These are phyloP conservation scores for Lamproptera curius DNA, from an alignment of 2,888 invertebrate genomes.

Conservation along the genomic window DNA sequence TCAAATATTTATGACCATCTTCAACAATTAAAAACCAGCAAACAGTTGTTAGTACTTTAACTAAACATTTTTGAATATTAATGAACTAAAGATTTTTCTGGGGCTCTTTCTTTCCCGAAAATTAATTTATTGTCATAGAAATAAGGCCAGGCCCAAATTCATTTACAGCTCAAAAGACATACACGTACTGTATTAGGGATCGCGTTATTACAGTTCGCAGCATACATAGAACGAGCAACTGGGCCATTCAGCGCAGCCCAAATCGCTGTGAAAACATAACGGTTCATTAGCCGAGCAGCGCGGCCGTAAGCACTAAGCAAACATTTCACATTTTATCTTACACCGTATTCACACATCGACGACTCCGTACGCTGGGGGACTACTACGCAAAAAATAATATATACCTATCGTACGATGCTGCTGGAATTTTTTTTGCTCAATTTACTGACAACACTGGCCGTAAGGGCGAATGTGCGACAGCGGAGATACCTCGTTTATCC, in stretches of 20 bases:
- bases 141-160: neutral
- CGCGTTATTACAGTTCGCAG: conserved; percentile 25
- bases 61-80: no score
- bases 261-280: conserved; percentile 73
- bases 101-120: no score
- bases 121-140: no score
- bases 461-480: conserved; percentile 49
- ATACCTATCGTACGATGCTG: conserved; percentile 37
- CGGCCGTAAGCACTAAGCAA: conserved; percentile 55
- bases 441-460: conserved; percentile 41
- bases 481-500: conserved; percentile 78
- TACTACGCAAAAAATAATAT: conserved; percentile 26
- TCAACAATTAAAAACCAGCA: no score
- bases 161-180: conserved; percentile 7
- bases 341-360: conserved; percentile 53
- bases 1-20: no score
- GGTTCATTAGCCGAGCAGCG: conserved; percentile 62
- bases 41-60: no score
- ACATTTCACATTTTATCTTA: conserved; percentile 62
- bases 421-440: conserved; percentile 55
- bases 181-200: neutral
- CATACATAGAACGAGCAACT: conserved; percentile 32
- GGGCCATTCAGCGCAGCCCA: conserved; percentile 45
- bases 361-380: conserved; percentile 35
- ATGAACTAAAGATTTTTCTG: no score